Percentiles rank a stretch among this genome's conserved stretches.
These are phyloP conservation scores for Philopedon plagiatum DNA, from an alignment of 2,888 invertebrate genomes.

Conservation along the genomic window DNA sequence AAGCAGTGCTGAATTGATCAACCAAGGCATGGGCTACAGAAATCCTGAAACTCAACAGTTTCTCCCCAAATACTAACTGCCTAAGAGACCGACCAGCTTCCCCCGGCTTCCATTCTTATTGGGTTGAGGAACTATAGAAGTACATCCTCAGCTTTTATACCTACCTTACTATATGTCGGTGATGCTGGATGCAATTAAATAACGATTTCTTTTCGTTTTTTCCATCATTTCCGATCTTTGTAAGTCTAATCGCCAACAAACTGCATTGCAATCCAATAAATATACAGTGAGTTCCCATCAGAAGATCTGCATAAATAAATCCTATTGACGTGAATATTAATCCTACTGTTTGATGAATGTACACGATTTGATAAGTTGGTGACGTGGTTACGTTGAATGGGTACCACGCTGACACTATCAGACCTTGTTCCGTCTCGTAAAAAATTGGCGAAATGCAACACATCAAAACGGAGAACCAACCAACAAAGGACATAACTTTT, in stretches of 20 bases:
- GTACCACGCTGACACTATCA: neutral
- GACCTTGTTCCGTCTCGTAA: neutral
- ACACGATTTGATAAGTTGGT: neutral
- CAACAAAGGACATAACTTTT: no score
- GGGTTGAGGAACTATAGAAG: no score
- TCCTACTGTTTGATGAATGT: neutral
- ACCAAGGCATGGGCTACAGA: no score
- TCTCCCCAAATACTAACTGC: no score
- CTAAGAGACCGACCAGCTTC: no score
- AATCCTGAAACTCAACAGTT: no score
- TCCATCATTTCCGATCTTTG: neutral
- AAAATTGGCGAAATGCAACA: neutral
- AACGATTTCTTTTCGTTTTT: neutral
- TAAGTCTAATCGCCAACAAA: neutral
- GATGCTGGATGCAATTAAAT: neutral
- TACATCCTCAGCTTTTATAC: no score
- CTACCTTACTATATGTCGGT: neutral
- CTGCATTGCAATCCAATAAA: neutral
- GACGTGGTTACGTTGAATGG: neutral
- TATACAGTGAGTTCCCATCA: neutral
- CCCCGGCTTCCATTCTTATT: no score
- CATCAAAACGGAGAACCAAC: neutral
- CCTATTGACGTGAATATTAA: neutral
- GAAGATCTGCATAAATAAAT: neutral
- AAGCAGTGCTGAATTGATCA: no score